Percentiles rank a stretch among this genome's conserved stretches.
Evolutionary conservation across 1,140 invertebrate genomes (phyloP).

Genomic region (Cydia pomonella): DNA sequence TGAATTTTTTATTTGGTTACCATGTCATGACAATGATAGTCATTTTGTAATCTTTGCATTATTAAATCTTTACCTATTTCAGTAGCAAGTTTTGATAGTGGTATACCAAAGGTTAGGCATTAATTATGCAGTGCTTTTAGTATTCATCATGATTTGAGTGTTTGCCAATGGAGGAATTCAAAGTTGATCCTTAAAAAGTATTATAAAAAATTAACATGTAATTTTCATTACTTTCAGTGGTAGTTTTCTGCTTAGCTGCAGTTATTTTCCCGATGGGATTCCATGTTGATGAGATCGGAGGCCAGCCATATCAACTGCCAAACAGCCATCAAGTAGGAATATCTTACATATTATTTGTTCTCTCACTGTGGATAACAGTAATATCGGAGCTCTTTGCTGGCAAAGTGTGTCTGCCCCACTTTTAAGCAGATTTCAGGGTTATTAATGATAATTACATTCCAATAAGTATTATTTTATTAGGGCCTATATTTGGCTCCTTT

Average conservation of each 20-base stretch:
- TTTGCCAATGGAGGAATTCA: too few species aligned
- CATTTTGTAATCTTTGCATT: too few species aligned
- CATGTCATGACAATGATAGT: too few species aligned
- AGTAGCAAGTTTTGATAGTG: too few species aligned
- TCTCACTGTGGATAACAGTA: constrained; percentile 97
- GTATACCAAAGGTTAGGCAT: too few species aligned
- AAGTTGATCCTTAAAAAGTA: too few species aligned
- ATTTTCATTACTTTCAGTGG: constrained; percentile 86
- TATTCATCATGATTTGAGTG: too few species aligned
- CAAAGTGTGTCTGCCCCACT: constrained; percentile 98
- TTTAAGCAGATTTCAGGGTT: constrained; percentile 81
- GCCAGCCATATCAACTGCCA: constrained; percentile 96
- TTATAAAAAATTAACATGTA: too few species aligned
- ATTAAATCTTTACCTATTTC: too few species aligned
- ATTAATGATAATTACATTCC: neutral
- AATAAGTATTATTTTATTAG: neutral
- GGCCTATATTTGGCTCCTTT: neutral
- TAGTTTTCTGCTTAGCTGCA: constrained; percentile 96
- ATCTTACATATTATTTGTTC: constrained; percentile 96
- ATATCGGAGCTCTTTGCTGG: constrained; percentile 97
- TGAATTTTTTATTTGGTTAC: too few species aligned
- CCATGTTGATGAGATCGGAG: constrained; percentile 96
- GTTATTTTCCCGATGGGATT: constrained; percentile 98
- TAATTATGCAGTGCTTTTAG: too few species aligned
- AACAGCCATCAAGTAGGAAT: constrained; percentile 98